Percentiles rank a stretch among this genome's conserved stretches.
phyloP scores from a whole-genome alignment of 2,113 vertebrate species.

The Megalops atlanticus region DNA sequence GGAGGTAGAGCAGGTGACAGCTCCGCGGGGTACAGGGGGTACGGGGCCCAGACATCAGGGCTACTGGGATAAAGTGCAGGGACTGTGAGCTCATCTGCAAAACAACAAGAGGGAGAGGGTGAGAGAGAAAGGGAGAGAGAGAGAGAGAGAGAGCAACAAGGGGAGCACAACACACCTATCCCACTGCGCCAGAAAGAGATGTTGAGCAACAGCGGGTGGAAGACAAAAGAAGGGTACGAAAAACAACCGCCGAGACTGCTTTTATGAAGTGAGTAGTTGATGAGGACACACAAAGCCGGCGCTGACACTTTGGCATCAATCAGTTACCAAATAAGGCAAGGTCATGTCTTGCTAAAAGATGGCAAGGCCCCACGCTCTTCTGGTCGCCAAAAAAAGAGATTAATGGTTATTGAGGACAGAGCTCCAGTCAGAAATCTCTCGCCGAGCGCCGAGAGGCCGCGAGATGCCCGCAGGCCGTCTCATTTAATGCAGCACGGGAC shows the following conservation, averaged over 20 bases:
- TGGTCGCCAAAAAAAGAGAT: slow-evolving; percentile 10
- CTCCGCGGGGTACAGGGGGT: slow-evolving; percentile 97
- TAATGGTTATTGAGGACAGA: neutral
- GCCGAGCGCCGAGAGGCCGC: neutral
- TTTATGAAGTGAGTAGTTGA: neutral
- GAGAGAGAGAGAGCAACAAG: slow-evolving; percentile 10
- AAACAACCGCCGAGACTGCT: neutral
- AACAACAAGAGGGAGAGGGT: slow-evolving; percentile 75
- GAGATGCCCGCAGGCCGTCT: neutral
- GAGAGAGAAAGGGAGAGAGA: slow-evolving; percentile 52
- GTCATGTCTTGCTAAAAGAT: neutral
- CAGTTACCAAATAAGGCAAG: neutral
- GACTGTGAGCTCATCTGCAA: slow-evolving; percentile 97
- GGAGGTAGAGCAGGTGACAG: slow-evolving; percentile 93
- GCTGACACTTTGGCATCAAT: neutral
- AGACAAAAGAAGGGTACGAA: neutral
- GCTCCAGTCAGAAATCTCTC: neutral
- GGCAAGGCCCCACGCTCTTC: neutral
- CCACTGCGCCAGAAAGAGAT: too few species aligned
- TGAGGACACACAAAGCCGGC: neutral
- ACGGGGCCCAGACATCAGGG: slow-evolving; percentile 96
- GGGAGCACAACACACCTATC: neutral
- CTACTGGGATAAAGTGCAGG: slow-evolving; percentile 96
- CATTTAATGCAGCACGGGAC: neutral
- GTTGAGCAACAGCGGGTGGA: too few species aligned